phyloP scores from a whole-genome alignment of 2,797 vertebrate genomes.

The Loris lydekkerianus region DNA sequence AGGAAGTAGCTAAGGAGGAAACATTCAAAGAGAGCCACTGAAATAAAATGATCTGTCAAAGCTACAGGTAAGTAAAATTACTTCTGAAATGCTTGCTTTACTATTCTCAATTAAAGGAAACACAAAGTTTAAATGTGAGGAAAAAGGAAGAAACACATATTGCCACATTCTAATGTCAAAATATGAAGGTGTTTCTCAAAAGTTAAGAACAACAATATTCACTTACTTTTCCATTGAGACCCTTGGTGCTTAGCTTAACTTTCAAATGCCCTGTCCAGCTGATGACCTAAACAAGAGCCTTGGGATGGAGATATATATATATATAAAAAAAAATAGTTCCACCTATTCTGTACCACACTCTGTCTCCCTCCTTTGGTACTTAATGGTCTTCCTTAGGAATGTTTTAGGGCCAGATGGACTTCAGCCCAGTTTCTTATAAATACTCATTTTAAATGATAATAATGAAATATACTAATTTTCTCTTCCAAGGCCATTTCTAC shows the following conservation, averaged over 20 bases:
- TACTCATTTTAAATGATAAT: constrained; percentile 81
- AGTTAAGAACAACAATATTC: neutral
- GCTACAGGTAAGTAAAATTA: neutral
- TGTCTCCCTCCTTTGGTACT: neutral
- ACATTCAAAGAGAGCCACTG: neutral
- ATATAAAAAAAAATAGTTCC: too few species aligned
- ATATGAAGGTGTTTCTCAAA: constrained; percentile 25
- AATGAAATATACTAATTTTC: constrained; percentile 80
- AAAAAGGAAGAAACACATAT: neutral
- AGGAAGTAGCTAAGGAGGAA: neutral
- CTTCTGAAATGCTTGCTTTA: neutral
- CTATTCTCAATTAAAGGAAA: constrained; percentile 7
- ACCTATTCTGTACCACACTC: neutral
- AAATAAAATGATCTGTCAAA: neutral
- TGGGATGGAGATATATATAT: too few species aligned
- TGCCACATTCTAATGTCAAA: constrained; percentile 9
- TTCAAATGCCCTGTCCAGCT: constrained; percentile 66
- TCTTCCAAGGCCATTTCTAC: constrained; percentile 64
- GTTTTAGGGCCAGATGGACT: constrained; percentile 69
- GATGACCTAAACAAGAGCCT: neutral
- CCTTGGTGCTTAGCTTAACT: constrained; percentile 33
- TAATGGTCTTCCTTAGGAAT: constrained; percentile 39
- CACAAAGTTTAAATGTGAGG: neutral
- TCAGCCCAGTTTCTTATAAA: constrained; percentile 76
- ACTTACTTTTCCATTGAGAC: neutral